Evolutionary conservation across 2,797 vertebrate genomes (phyloP), one percentile per base, ranked within the genome.

Genomic region (Argya squamiceps): DNA sequence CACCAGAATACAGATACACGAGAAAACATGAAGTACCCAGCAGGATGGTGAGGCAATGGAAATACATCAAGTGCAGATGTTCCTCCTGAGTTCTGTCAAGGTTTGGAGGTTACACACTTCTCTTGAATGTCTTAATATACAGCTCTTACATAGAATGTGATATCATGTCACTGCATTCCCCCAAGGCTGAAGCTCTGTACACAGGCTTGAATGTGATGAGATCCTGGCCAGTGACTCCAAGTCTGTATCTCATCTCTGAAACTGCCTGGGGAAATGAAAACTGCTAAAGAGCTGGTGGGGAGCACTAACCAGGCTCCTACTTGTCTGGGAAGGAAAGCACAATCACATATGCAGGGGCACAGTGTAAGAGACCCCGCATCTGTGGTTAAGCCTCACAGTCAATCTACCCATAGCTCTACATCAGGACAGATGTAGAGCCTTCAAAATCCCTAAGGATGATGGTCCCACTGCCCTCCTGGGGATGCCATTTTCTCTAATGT

Each of bases 361-460:
- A 21, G 17, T 7, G 19, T 9, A 49, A 27, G n/a, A 62, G 15
- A 75, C 13, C 8, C 36, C 0, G 0, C 27, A 13, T 52, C 23
- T 17, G 13, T 37, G 30, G 44, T 26, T 30, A 55, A 77, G 37
- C 12, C 21, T 77, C 34, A 27, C 13, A 41, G 30, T 32, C 58
- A 74, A 5, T 20, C 32, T 52, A 21, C 10, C 32, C 19, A 8
- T 2, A 56, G 36, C 23, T 70, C 29, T 89, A 49, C 39, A 68
- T 43, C 27, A 64, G 62, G 39, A 46, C 22, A 73, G 39, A 47
- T 16, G 12, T 30, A 32, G 32, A 88, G 8, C 52, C 41, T 59
- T 62, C 49, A 37, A 70, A 92, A 82, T 41, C 18, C 22, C 2
- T 26, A 49, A 53, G 16, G 37, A 52, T n/a, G 7, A 84, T 20